A percentile compares a stretch with the other conserved stretches of the same genome.
Evolutionary conservation across 2,113 vertebrate genomes (phyloP).

Genomic region (Bos javanicus): DNA sequence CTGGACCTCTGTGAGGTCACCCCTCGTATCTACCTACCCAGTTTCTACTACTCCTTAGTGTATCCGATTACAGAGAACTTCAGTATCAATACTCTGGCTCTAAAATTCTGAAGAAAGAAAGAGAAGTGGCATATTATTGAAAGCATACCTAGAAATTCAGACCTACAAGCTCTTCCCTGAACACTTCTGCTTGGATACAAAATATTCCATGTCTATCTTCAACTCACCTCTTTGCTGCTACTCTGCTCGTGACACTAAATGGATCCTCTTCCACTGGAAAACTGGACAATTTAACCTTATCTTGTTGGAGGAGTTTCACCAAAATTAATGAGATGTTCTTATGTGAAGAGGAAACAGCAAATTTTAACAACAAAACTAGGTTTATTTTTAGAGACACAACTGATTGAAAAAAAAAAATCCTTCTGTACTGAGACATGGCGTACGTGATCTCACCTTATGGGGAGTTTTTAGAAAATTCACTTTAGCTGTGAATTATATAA

Average conservation of each 20-base stretch:
- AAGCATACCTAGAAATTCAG: not conserved
- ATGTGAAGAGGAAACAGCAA: constrained; percentile 58
- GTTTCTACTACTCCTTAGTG: not conserved
- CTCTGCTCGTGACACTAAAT: not conserved
- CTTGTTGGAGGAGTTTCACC: constrained; percentile 45
- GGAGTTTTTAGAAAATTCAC: constrained; percentile 67
- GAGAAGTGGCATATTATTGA: not conserved
- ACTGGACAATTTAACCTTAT: constrained; percentile 45
- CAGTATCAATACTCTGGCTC: not conserved
- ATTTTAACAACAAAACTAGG: constrained; percentile 67
- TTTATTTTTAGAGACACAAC: constrained; percentile 72
- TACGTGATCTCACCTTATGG: constrained; percentile 73
- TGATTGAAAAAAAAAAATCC: constrained; percentile 54
- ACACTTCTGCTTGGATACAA: not conserved
- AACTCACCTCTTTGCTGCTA: constrained; percentile 55
- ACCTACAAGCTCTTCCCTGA: not conserved
- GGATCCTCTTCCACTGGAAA: not conserved
- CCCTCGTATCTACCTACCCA: not conserved
- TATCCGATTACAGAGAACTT: not conserved
- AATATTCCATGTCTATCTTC: not conserved
- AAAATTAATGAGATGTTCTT: constrained; percentile 67
- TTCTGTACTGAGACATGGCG: constrained; percentile 62
- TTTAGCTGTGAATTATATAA: constrained; percentile 64
- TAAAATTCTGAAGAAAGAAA: not conserved
- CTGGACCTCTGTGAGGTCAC: not conserved